Percentiles rank a stretch among this genome's conserved stretches.
Evolutionary conservation across 2,113 vertebrate species (phyloP).

Genomic region (Brevimyrus niger): DNA sequence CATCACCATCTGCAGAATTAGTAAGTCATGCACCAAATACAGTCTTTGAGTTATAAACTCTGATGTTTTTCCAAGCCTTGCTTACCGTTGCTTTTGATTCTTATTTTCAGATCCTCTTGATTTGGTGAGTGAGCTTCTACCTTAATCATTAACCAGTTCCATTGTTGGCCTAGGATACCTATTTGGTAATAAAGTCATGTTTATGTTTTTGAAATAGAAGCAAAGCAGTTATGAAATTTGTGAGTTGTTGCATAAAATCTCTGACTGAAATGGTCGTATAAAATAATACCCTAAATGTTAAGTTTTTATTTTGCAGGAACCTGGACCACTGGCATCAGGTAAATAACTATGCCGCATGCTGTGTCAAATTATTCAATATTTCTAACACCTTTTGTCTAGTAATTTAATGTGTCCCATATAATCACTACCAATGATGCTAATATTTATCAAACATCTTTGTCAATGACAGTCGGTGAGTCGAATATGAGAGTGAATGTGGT

Average conservation of each 20-base stretch:
- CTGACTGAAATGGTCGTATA: background rate
- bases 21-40: conserved; percentile 64
- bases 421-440: background rate
- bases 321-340: conserved; percentile 59
- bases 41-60: background rate
- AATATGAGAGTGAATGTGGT: conserved; percentile 12
- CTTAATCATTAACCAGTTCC: conserved; percentile 7
- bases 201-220: background rate
- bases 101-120: conserved; percentile 41
- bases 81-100: background rate
- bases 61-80: background rate
- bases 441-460: background rate
- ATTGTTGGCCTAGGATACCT: background rate
- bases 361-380: background rate
- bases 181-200: background rate
- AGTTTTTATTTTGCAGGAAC: conserved; percentile 47
- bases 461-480: background rate
- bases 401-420: background rate
- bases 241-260: background rate
- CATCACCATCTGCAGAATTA: conserved; percentile 88
- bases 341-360: background rate
- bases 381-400: background rate
- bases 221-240: background rate
- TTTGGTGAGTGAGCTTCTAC: conserved; percentile 34
- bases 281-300: background rate